Evolutionary conservation across 1,140 invertebrate species (phyloP).

Genomic region (Helicoverpa armigera): DNA sequence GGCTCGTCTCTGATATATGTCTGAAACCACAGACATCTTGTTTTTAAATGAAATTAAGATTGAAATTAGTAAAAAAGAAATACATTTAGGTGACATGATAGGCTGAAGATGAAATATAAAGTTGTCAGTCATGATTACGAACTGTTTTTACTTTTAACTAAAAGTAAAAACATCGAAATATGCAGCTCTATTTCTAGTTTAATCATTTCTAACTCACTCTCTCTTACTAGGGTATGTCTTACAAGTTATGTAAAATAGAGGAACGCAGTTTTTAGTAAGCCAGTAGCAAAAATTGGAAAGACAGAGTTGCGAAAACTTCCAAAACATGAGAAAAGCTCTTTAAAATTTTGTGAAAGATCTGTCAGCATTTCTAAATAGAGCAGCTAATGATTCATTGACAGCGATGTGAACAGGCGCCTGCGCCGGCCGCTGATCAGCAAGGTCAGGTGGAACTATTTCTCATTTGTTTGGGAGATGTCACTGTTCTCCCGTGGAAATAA

Average conservation of each 20-base stretch:
- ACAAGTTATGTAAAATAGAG: too few species aligned
- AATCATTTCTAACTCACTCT: too few species aligned
- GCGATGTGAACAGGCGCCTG: constrained; percentile 16
- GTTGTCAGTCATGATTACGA: neutral
- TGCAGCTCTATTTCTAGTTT: too few species aligned
- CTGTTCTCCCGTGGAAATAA: constrained; percentile 7
- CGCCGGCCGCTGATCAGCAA: constrained; percentile 11
- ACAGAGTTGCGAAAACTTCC: too few species aligned
- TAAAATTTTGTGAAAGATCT: neutral
- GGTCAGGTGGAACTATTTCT: constrained; percentile 16
- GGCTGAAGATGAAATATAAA: neutral
- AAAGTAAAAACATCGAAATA: too few species aligned
- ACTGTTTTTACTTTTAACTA: too few species aligned
- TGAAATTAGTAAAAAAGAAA: neutral
- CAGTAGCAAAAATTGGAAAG: too few species aligned
- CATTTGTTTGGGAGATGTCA: constrained; percentile 6
- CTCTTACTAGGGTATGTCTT: too few species aligned
- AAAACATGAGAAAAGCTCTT: too few species aligned
- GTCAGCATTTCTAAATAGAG: neutral
- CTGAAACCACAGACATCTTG: neutral
- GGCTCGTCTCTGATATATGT: constrained; percentile 3
- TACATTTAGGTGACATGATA: neutral
- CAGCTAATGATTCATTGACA: constrained; percentile 4
- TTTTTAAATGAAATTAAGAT: constrained; percentile 23
- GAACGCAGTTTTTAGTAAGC: too few species aligned